Percentiles rank a stretch among this genome's conserved stretches.
phyloP scores from a whole-genome alignment of 2,888 invertebrate genomes.

The Lepidochrysops patricia region DNA sequence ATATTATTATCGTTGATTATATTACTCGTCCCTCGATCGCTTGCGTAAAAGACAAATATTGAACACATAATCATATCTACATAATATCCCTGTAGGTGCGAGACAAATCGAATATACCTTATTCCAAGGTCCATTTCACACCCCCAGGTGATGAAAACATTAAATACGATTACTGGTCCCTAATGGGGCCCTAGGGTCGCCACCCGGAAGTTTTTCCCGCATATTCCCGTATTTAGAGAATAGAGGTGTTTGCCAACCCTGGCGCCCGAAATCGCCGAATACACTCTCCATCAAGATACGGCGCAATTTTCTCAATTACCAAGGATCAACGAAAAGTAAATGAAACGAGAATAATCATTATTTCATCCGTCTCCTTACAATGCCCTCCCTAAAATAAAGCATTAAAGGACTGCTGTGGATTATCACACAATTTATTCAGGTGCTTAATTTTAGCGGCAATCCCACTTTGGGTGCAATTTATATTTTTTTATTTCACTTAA shows the following conservation, averaged over 20 bases:
- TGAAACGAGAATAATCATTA: conserved; percentile 72
- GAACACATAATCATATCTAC: not conserved
- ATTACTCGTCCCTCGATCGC: too few species aligned
- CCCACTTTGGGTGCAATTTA: conserved; percentile 65
- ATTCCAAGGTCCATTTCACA: conserved; percentile 46
- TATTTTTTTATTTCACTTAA: conserved; percentile 72
- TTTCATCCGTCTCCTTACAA: conserved; percentile 58
- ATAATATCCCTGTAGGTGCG: not conserved
- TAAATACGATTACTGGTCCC: conserved; percentile 66
- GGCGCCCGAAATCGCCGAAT: conserved; percentile 48
- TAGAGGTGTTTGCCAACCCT: not conserved
- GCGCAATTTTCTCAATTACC: conserved; percentile 70
- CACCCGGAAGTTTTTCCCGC: not conserved
- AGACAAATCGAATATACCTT: conserved; percentile 9
- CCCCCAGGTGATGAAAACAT: conserved; percentile 65
- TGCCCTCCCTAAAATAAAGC: conserved; percentile 55
- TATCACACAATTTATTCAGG: conserved; percentile 74
- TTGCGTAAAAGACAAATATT: too few species aligned
- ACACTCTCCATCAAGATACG: conserved; percentile 58
- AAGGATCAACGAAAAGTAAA: conserved; percentile 67
- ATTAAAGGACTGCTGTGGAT: conserved; percentile 69
- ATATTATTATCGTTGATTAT: too few species aligned
- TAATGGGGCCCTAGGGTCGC: conserved; percentile 39
- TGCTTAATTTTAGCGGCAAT: conserved; percentile 71
- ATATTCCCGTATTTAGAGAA: not conserved